These are phyloP conservation scores for Pentamera pediparva DNA, from an alignment of 53 echinoderm and acorn worm species.

Conservation along the genomic window DNA sequence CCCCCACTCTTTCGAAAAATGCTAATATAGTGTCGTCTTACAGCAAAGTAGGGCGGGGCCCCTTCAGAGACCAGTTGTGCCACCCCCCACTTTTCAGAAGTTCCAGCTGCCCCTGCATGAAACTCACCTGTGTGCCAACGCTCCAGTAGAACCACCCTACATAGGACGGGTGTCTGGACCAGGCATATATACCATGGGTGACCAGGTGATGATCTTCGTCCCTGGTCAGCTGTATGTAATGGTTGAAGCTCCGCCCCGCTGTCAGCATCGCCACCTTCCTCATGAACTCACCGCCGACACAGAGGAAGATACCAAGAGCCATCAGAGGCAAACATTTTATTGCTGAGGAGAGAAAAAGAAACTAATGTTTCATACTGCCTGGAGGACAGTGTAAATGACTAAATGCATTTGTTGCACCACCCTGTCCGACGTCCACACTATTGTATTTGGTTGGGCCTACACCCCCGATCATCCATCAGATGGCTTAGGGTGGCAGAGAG, in stretches of 20 bases:
- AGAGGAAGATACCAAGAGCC: conserved; percentile 57
- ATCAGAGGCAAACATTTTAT: conserved; percentile 79
- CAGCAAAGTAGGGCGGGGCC: too few relatives aligned
- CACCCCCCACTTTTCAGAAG: background rate
- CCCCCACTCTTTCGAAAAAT: too few relatives aligned
- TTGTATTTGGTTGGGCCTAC: too few relatives aligned
- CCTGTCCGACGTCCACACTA: too few relatives aligned
- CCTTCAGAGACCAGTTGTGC: too few relatives aligned
- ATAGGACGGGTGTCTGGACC: conserved; percentile 95
- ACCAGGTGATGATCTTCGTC: conserved; percentile 73
- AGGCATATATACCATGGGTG: conserved; percentile 86
- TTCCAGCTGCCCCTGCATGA: background rate
- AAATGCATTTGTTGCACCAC: too few relatives aligned
- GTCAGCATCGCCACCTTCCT: conserved; percentile 93
- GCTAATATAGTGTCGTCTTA: too few relatives aligned
- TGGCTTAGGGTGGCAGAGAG: too few relatives aligned
- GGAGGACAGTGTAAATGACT: background rate
- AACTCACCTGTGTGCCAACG: conserved; percentile 86
- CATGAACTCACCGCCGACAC: conserved; percentile 70
- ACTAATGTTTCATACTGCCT: background rate
- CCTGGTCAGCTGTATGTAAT: conserved; percentile 84
- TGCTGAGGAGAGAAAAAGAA: conserved; percentile 45
- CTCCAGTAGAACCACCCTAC: conserved; percentile 99
- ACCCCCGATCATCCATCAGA: too few relatives aligned
- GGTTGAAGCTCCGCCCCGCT: conserved; percentile 92